Percentiles rank a stretch among this genome's conserved stretches.
Conservation (phyloP, 2,797 vertebrate species). For the Ficedula albicollis region DNA sequence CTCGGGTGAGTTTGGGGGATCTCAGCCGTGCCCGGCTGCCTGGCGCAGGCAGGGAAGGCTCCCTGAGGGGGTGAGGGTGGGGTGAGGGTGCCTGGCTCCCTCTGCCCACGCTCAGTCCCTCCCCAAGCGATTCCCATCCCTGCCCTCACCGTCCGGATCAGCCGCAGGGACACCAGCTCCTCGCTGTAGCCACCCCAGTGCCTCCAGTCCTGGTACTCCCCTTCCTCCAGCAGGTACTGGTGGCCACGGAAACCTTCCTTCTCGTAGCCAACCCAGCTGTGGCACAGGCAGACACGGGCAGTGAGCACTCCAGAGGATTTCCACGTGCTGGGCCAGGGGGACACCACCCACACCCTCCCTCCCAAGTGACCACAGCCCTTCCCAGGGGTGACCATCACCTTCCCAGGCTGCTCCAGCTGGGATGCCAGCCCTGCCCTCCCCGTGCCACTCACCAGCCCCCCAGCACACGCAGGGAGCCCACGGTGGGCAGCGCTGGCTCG, state of each 20-base stretch:
- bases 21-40: not conserved
- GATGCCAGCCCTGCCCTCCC: not conserved
- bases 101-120: not conserved
- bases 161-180: conserved; percentile 84
- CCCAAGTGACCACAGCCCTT: not conserved
- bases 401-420: not conserved
- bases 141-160: conserved; percentile 85
- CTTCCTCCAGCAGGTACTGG: conserved; percentile 97
- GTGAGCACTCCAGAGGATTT: not conserved
- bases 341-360: not conserved
- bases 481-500: conserved; percentile 72
- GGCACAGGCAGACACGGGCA: not conserved
- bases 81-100: not conserved
- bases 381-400: not conserved
- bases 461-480: conserved; percentile 85
- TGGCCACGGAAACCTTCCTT: conserved; percentile 93
- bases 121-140: not conserved
- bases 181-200: conserved; percentile 89
- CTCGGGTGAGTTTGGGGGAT: not conserved
- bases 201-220: conserved; percentile 89
- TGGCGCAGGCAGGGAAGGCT: rapidly evolving
- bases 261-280: conserved; percentile 93
- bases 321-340: rapidly evolving
- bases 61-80: not conserved
- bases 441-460: conserved; percentile 87